Evolutionary conservation across 1,140 invertebrate genomes (phyloP), one percentile per base, ranked within the genome.

Genomic region (Pseudomyrmex cubaensis): DNA sequence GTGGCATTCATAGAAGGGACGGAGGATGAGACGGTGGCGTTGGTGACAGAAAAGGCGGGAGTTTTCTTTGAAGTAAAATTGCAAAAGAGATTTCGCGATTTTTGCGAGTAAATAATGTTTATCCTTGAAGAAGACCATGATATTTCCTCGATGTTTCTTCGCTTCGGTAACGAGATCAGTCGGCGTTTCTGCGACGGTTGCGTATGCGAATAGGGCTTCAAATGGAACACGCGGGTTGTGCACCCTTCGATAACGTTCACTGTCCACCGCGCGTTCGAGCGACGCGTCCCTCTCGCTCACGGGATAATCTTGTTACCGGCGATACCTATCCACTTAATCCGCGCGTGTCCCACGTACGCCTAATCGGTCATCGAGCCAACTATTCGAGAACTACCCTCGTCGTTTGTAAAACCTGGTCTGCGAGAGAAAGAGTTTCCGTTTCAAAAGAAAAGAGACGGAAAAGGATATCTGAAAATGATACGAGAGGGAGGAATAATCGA

Each of bases 281-380:
- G 44, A 44, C 59, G 64, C 74, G 69, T 77, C 63, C 48, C 4
- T 48, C 46, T 56, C 44, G 46, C 22, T 25, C 25, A 35, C 77
- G 75, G 88, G 90, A 92, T 93, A 93, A 93, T 93, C 92, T 91
- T 90, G 90, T 93, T 93, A 93, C 90, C 84, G 82, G 74, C 89
- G 90, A 92, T 93, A 92, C 85, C 90, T 87, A 92, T 89, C 85
- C 90, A 85, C 83, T 90, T 92, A 92, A 93, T 93, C 90, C 90
- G 83, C 56, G 80, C 88, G 89, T 88, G 89, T 92, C 88, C 35
- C 88, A 87, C 89, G 72, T 89, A 91, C 88, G 87, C 84, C 89
- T 91, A 92, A 93, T 93, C 91, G 88, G 89, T 90, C 90, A 84
- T 84, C 85, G 88, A 90, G 91, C 87, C 84, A 75, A 35, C 77